Evolutionary conservation across 1,140 invertebrate species (phyloP), one percentile per base, ranked within the genome.

Genomic region (Popillia japonica): DNA sequence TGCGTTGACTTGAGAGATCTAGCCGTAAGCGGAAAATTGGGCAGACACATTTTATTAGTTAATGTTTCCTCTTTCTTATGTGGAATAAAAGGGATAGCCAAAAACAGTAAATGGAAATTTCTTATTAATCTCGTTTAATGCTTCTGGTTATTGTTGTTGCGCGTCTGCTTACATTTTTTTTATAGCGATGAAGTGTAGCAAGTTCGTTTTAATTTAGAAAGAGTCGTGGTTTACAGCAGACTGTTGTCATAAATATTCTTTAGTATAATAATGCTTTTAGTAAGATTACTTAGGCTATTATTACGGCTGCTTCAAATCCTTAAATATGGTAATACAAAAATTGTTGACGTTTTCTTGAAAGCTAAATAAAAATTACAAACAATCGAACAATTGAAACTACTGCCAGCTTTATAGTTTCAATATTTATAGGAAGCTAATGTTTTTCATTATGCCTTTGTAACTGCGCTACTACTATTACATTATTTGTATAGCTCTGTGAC

Each of bases 31-130:
- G 22, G 61, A 14, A 68, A 68, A 68, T 68, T 68, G 22, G 17
- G 4, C 20, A 68, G 61, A 7, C n/a, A 68, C 22, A 22, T 64
- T 68, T 68, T 68, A 20, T 23, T 68, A 68, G 61, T 3, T 68
- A 68, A 68, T 27, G 61, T 68, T 0, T 68, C 27, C 22, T 14
- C 20, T 34, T 48, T 68, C 11, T 68, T 68, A 68, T 68, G 61
- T 0, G 27, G 61, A 68, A 68, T 14, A 14, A 68, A 68, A 23
- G 22, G 17, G 20, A 0, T 11, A 23, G 61, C 20, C 3, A 22
- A 27, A 68, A 27, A 55, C 9, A 55, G 9, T n/a, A 55, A 55
- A 55, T 55, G 48, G 61, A 27, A 68, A 68, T 68, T 68, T 68
- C 20, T 68, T 68, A 68, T 68, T 23, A 34, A 68, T 34, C 61